Conservation (phyloP, 2,113 vertebrate species). For the Kryptolebias marmoratus region DNA sequence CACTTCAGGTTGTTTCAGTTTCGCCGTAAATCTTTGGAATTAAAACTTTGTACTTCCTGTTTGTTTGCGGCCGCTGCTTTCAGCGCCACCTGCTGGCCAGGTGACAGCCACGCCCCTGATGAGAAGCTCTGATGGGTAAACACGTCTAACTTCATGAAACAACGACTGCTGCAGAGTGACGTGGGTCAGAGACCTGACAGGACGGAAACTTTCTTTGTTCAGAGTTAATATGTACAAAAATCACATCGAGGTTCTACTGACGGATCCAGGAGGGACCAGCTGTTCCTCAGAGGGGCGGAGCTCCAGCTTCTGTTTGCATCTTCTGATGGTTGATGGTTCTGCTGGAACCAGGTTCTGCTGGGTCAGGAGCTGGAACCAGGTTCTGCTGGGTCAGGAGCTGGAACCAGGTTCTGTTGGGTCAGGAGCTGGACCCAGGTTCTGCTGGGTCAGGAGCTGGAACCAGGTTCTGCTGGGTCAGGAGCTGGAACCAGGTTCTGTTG, state of each 20-base stretch:
- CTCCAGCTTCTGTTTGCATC: too few relatives aligned
- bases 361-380: not conserved
- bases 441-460: too few relatives aligned
- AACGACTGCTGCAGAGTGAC: not conserved
- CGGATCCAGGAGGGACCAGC: too few relatives aligned
- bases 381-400: too few relatives aligned
- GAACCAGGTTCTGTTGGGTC: not conserved
- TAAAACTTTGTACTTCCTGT: not conserved
- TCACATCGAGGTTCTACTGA: too few relatives aligned
- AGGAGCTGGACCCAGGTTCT: not conserved
- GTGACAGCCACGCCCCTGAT: too few relatives aligned
- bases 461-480: not conserved
- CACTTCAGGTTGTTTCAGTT: not conserved
- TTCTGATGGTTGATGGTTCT: too few relatives aligned
- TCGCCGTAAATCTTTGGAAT: too few relatives aligned
- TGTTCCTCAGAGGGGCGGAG: too few relatives aligned
- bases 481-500: too few relatives aligned
- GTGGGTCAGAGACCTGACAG: not conserved
- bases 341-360: not conserved
- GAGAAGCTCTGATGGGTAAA: not conserved
- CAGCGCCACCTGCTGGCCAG: not conserved
- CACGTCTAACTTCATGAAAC: too few relatives aligned
- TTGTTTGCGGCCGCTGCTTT: too few relatives aligned
- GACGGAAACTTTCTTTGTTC: not conserved
- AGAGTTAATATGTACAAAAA: slow-evolving; percentile 45